These are phyloP conservation scores for Sturnus vulgaris DNA, from an alignment of 2,113 vertebrate genomes.

Conservation along the genomic window DNA sequence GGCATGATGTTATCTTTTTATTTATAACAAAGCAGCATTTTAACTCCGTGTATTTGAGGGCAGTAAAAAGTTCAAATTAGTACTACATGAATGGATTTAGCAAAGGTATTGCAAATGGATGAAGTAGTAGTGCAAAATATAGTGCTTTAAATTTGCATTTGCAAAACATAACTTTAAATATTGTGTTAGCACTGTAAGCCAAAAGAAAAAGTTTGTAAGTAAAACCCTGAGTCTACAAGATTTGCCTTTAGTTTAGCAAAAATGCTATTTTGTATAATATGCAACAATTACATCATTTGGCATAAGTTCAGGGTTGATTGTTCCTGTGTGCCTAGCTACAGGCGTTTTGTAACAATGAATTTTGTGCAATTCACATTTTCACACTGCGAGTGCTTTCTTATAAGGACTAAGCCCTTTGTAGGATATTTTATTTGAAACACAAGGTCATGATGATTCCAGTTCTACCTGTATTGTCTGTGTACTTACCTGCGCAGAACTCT, in stretches of 20 bases:
- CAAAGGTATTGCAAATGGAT: not conserved
- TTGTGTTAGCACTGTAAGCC: not conserved
- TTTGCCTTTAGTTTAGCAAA: not conserved
- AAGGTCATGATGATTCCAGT: not conserved
- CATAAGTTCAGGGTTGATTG: not conserved
- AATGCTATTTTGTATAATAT: not conserved
- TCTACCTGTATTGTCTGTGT: not conserved
- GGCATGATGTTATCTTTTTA: not conserved
- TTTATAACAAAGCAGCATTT: not conserved
- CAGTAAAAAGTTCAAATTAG: not conserved
- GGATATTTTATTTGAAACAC: not conserved
- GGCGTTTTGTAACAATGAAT: not conserved
- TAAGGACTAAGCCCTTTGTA: not conserved
- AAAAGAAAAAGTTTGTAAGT: not conserved
- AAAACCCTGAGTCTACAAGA: not conserved
- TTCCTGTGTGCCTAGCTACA: not conserved
- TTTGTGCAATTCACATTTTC: not conserved
- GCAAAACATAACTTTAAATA: not conserved
- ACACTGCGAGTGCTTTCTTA: not conserved
- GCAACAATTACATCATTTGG: not conserved
- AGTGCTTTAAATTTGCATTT: not conserved
- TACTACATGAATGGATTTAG: not conserved
- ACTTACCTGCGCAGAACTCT: not conserved
- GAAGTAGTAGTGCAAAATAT: not conserved
- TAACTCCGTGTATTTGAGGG: not conserved